These are phyloP conservation scores for Phasianus colchicus DNA, from an alignment of 2,113 vertebrate genomes.

Conservation along the genomic window DNA sequence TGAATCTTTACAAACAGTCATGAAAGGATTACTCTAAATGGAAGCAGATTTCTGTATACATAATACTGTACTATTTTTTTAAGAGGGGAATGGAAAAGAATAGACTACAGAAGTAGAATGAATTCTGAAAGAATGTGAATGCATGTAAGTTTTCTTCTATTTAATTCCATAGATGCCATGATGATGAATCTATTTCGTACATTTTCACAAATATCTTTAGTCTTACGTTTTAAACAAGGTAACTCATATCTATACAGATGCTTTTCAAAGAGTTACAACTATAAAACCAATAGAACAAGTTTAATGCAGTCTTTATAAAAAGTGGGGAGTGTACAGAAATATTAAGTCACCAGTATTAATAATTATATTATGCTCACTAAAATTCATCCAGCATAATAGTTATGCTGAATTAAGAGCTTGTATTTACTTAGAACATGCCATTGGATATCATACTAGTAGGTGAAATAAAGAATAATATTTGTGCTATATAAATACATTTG, in stretches of 20 bases:
- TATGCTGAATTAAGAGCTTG: not conserved
- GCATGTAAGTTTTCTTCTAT: not conserved
- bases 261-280: not conserved
- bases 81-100: not conserved
- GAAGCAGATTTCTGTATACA: not conserved
- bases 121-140: not conserved
- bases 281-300: not conserved
- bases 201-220: not conserved
- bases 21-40: not conserved
- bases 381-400: not conserved
- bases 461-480: not conserved
- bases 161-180: not conserved
- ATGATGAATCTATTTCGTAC: not conserved
- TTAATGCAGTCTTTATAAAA: not conserved
- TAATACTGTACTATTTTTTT: not conserved
- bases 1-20: not conserved
- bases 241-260: not conserved
- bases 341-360: not conserved
- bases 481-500: not conserved
- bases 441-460: not conserved
- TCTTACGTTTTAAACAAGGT: not conserved
- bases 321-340: not conserved
- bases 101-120: not conserved
- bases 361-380: not conserved
- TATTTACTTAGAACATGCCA: not conserved